Evolutionary conservation across 2,888 invertebrate genomes (phyloP), one percentile per base, ranked within the genome.

Genomic region (Clunio marinus): DNA sequence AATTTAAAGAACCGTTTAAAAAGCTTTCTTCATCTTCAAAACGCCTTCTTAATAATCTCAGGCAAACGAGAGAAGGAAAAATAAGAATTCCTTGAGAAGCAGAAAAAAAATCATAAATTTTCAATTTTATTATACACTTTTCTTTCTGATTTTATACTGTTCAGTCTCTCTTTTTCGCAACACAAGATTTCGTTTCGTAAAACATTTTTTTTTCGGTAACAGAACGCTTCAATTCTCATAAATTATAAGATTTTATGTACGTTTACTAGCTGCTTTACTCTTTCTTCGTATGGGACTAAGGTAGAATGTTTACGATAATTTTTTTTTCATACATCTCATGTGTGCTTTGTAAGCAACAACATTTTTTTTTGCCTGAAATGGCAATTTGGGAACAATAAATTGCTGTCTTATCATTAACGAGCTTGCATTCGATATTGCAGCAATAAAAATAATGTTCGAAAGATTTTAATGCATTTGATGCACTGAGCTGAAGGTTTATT

Each of bases 121-220:
- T 63, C 63, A 63, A 63, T 63, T 63, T 63, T 63, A 63, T 63
- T 63, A 63, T 63, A 45, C 63, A 63, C 63, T 63, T 63, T 63
- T 22, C 63, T 63, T 63, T 63, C 28, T 63, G 63, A 63, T 63
- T 63, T 60, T 60, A 28, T 59, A 51, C 51, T 22, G 15, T 20
- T 35, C 41, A 41, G 41, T 41, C 60, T 35, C 35, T 41, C 15
- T 62, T 51, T n/a, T 41, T 62, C 15, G 62, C 62, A 62, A 60
- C 35, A 22, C 7, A 60, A 37, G 27, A 63, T 35, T 37, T 45
- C 20, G 45, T 63, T 63, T 32, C 17, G 45, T 45, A 45, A 63
- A 45, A 45, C 27, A 10, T 63, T 45, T 27, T 28, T 58, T 58
- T 58, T 62, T 60, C 4, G 63, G 45, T 37, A 62, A 62, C 37